Evolutionary conservation across 2,113 vertebrate species (phyloP), one percentile per base, ranked within the genome.

Genomic region (Barbus barbus): DNA sequence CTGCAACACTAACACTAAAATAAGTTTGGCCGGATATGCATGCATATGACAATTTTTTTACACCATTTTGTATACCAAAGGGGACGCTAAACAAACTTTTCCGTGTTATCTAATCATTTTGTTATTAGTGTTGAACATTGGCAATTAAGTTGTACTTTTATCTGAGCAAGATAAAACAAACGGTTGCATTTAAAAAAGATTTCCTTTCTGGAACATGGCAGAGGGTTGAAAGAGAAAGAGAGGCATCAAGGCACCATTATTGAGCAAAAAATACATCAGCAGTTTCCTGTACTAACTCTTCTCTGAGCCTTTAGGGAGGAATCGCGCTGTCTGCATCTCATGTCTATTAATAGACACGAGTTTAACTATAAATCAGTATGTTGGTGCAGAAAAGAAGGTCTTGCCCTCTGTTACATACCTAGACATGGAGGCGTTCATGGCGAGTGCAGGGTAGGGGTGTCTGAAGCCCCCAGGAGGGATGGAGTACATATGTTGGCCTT

Each of bases 341-440:
- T 18, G n/a, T 78, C 53, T 78, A 78, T 61, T 60, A 60, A 78
- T 78, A 78, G 56, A 61, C 16, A 14, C 2, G 0, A 58, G 31
- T 44, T 61, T 41, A 61, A 61, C 76, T 61, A 20, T 16, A 61
- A 60, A 60, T 41, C 53, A 41, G n/a, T 16, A 78, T 36, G 36
- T 73, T 41, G 8, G 41, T 33, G 56, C 58, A 76, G 72, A 83
- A 63, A 61, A 8, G 5, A 26, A 61, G 22, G 46, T 12, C 26
- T 56, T 46, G 36, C 22, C 16, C 18, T 36, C 14, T 28, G 26
- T 81, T 69, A 89, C 95, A 90, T 85, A 99, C 97, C 97, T 96
- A 73, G 97, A 96, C 96, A 97, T 95, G 20, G 97, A 98, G n/a
- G 97, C 94, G 0, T 97, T 98, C 95, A 97, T 96, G 82, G 96